Base-by-base conservation (phyloP, 2,888 invertebrate genomes). In the Agonopterix alstromeriana region DNA sequence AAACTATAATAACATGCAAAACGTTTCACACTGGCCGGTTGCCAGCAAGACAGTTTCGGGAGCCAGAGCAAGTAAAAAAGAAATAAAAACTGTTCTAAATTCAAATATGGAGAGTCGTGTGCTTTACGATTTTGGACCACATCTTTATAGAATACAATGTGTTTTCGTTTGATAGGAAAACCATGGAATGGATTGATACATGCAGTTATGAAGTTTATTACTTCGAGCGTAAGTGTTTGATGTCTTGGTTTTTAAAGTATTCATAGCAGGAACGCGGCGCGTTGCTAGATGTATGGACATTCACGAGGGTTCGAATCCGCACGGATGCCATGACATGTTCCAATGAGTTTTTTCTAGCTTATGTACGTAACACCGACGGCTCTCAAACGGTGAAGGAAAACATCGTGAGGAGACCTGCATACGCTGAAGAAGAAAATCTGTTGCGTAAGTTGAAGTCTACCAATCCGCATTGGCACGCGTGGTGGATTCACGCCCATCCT, bases 1-100 rank as follows among this genome's bases (percentile, higher is more conserved):
- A 58, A 57, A 57, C 53, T 48, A 56, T 55, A 57, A 59, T 54
- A 57, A 54, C 58, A 57, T 56, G 58, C 47, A 52, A 49, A 52
- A 49, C 42, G 48, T 47, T 41, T 56, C 52, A 49, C 46, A 46
- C 56, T 62, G 61, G 61, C 61, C 53, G 40, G 36, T 36, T 8
- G 61, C 61, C 60, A 62, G 54, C 45, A 51, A 54, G 49, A 52
- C 48, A 53, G 52, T 47, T 47, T 38, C 35, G 42, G 46, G 43
- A 52, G 45, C 36, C 46, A 45, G 40, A 10, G 45, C 48, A 47
- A 27, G 27, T 43, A 43, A 46, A 52, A 52, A 49, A 49, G 53
- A 56, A 55, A 53, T 49, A 46, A 59, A 55, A 52, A 51, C 48
- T 48, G 49, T 51, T 56, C 55, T 52, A 48, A 53, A 51, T 54